These are phyloP conservation scores for Sturmia bella DNA, from an alignment of 2,888 invertebrate species.

Conservation along the genomic window DNA sequence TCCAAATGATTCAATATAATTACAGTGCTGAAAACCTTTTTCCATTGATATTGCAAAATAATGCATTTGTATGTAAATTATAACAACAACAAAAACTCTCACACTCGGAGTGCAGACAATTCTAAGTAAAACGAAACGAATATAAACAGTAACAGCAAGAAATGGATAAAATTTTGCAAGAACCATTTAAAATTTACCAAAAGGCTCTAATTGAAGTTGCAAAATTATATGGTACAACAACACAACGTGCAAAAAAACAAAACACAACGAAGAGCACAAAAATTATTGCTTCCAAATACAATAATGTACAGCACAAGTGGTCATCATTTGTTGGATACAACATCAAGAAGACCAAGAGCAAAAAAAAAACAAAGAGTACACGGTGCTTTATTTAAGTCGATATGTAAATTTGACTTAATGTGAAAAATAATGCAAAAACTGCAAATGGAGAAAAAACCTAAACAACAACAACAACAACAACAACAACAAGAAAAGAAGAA, in stretches of 20 bases:
- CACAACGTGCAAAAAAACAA: neutral
- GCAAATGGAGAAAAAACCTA: neutral
- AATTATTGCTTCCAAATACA: constrained; percentile 67
- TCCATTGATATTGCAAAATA: constrained; percentile 15
- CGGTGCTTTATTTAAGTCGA: constrained; percentile 55
- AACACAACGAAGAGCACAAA: constrained; percentile 18
- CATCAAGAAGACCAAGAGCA: no score
- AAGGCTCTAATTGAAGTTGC: constrained; percentile 65
- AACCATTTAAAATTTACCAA: constrained; percentile 65
- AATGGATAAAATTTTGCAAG: constrained; percentile 48
- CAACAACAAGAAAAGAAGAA: neutral
- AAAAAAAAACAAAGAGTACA: neutral
- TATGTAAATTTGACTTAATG: constrained; percentile 62
- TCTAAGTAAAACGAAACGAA: constrained; percentile 39
- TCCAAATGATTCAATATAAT: constrained; percentile 41
- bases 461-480: no score
- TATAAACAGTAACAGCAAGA: constrained; percentile 16
- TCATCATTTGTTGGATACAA: constrained; percentile 54
- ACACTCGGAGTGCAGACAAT: constrained; percentile 43
- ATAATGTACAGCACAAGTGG: constrained; percentile 54
- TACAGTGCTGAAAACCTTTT: constrained; percentile 5
- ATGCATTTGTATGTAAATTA: constrained; percentile 29
- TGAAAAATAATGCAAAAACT: constrained; percentile 26
- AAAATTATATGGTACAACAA: constrained; percentile 66
- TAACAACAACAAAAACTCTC: constrained; percentile 3